Percentiles rank a stretch among this genome's conserved stretches.
Evolutionary conservation across 2,888 invertebrate genomes (phyloP).

Genomic region (Thumatha senex): DNA sequence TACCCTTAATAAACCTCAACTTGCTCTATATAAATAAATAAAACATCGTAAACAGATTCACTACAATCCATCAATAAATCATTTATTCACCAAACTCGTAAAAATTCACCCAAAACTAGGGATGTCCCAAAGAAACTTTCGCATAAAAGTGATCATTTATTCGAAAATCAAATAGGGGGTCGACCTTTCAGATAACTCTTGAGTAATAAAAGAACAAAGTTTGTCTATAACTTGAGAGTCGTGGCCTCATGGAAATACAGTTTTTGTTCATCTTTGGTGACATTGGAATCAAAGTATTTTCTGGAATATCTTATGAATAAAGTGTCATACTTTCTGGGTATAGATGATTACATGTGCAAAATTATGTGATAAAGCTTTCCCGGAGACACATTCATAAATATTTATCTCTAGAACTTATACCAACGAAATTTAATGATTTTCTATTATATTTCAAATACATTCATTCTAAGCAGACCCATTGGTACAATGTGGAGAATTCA

Average conservation of each 20-base stretch:
- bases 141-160: constrained; percentile 28
- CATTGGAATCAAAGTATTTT: constrained; percentile 1
- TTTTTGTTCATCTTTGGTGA: constrained; percentile 20
- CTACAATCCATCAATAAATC: constrained; percentile 4
- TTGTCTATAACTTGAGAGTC: constrained; percentile 17
- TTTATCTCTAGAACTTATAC: too few species aligned
- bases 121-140: constrained; percentile 19
- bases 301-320: background rate
- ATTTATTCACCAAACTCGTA: constrained; percentile 4
- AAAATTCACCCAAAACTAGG: constrained; percentile 13
- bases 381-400: too few species aligned
- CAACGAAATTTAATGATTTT: too few species aligned
- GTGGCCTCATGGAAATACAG: constrained; percentile 6
- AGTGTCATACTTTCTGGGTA: too few species aligned
- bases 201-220: constrained; percentile 28
- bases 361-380: too few species aligned
- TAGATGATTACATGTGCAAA: too few species aligned
- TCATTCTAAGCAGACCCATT: too few species aligned
- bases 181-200: constrained; percentile 24
- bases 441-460: too few species aligned
- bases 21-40: background rate
- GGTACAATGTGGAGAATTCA: too few species aligned
- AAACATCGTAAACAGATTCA: constrained; percentile 1
- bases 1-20: background rate
- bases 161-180: constrained; percentile 18